These are phyloP conservation scores for Plutella xylostella DNA, from an alignment of 2,888 invertebrate genomes.

Conservation along the genomic window DNA sequence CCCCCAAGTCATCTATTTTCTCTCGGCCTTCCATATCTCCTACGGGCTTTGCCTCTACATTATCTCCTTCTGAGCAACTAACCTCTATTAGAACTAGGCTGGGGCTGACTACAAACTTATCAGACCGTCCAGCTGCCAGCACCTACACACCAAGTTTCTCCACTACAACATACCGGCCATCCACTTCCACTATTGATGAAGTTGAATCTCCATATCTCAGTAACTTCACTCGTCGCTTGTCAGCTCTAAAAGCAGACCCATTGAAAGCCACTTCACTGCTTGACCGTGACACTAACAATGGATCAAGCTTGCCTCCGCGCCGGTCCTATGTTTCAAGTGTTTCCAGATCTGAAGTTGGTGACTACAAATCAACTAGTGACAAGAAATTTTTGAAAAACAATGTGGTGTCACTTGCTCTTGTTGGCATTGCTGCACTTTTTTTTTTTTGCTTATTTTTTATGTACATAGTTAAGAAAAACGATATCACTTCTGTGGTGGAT, in stretches of 20 bases:
- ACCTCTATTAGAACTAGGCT: slow-evolving; percentile 70
- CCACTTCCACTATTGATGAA: slow-evolving; percentile 54
- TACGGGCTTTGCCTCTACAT: slow-evolving; percentile 37
- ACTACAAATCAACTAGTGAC: slow-evolving; percentile 52
- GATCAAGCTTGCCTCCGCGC: slow-evolving; percentile 41
- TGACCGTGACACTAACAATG: slow-evolving; percentile 53
- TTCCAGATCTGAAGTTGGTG: slow-evolving; percentile 42
- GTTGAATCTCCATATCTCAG: slow-evolving; percentile 78
- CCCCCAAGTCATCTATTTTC: slow-evolving; percentile 45
- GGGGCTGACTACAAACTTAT: slow-evolving; percentile 58
- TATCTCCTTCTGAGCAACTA: slow-evolving; percentile 61
- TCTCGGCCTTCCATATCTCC: slow-evolving; percentile 51
- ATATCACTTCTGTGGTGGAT: slow-evolving; percentile 64
- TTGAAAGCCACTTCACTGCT: slow-evolving; percentile 33
- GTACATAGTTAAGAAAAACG: slow-evolving; percentile 75
- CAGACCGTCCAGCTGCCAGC: slow-evolving; percentile 41
- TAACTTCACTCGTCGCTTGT: slow-evolving; percentile 75
- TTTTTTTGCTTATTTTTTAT: slow-evolving; percentile 75
- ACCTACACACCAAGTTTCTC: slow-evolving; percentile 39
- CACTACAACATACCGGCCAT: slow-evolving; percentile 42
- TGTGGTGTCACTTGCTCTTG: slow-evolving; percentile 73
- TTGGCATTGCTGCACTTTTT: slow-evolving; percentile 72
- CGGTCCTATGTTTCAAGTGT: slow-evolving; percentile 50
- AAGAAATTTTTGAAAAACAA: slow-evolving; percentile 70
- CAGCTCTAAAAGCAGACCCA: slow-evolving; percentile 52